Conservation (phyloP, 2,113 vertebrate species). For the Camarhynchus parvulus region DNA sequence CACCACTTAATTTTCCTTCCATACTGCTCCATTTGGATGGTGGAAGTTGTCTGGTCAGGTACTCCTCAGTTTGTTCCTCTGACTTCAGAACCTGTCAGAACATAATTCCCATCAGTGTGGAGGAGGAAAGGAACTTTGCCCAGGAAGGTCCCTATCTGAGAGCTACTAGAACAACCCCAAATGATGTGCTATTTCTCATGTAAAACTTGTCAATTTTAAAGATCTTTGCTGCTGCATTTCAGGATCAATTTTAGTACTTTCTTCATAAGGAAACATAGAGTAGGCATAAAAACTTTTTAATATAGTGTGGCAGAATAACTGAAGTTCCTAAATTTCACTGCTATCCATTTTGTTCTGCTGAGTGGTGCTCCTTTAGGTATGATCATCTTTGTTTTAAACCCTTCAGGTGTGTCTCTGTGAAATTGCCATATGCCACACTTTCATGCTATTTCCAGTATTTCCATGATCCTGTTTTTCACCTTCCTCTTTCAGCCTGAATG, state of each 20-base stretch:
- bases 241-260: background rate
- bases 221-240: background rate
- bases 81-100: background rate
- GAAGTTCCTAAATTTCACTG: background rate
- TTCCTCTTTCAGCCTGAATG: background rate
- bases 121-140: background rate
- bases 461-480: background rate
- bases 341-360: background rate
- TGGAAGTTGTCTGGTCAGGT: background rate
- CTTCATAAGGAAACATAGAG: background rate
- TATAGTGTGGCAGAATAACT: background rate
- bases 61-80: background rate
- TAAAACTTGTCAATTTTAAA: background rate
- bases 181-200: background rate
- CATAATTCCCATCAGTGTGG: background rate
- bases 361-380: background rate
- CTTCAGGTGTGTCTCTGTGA: background rate
- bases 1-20: background rate
- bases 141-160: background rate
- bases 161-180: background rate
- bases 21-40: background rate
- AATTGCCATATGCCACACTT: background rate
- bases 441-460: background rate
- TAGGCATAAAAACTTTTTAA: background rate
- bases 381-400: background rate